These are phyloP conservation scores for Drosophila pseudoobscura DNA, from an alignment of 1,140 invertebrate genomes.

Conservation along the genomic window DNA sequence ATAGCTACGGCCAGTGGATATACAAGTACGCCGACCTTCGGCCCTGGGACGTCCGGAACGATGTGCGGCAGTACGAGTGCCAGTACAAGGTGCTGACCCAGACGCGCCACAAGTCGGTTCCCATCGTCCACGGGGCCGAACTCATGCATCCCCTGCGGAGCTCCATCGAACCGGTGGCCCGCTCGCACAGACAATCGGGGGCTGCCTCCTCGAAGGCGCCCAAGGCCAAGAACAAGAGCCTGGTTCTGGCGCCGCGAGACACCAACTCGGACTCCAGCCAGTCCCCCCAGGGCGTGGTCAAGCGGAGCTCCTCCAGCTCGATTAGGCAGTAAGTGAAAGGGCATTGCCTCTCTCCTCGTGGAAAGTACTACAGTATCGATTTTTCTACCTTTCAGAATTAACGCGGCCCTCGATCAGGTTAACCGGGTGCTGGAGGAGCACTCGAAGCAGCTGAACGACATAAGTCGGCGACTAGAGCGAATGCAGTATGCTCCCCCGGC, in stretches of 20 bases:
- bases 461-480: conserved; percentile 64
- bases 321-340: conserved; percentile 55
- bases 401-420: conserved; percentile 63
- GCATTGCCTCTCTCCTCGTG: no score
- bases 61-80: conserved; percentile 91
- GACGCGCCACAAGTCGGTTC: conserved; percentile 88
- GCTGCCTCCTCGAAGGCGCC: conserved; percentile 1
- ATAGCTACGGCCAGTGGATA: conserved; percentile 86
- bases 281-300: conserved; percentile 63
- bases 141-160: conserved; percentile 83
- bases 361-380: neutral
- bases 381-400: conserved; percentile 46
- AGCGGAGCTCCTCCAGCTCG: conserved; percentile 47
- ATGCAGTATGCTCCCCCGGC: conserved; percentile 68
- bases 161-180: conserved; percentile 9
- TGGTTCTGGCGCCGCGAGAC: conserved; percentile 55
- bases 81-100: conserved; percentile 89
- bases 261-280: conserved; percentile 80
- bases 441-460: conserved; percentile 64
- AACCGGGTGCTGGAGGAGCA: conserved; percentile 69
- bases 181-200: conserved; percentile 25
- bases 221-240: conserved; percentile 60
- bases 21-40: conserved; percentile 90
- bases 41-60: conserved; percentile 93
- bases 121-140: conserved; percentile 85